phyloP scores from a whole-genome alignment of 1,140 invertebrate species.

The Vollenhovia emeryi region DNA sequence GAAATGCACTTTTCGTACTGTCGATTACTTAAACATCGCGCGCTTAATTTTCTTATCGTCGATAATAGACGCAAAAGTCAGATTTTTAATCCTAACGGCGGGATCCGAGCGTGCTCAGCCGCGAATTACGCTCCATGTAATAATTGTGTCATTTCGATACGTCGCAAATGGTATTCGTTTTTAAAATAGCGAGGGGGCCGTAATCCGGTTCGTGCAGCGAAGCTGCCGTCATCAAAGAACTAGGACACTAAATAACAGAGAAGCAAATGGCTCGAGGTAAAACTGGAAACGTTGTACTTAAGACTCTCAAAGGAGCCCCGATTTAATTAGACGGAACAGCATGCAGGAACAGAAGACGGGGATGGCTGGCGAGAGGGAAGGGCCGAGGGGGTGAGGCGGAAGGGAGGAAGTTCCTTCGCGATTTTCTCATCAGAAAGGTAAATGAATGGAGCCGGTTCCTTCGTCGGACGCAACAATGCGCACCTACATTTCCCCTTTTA shows the following conservation, averaged over 20 bases:
- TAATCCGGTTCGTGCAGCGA: constrained; percentile 28
- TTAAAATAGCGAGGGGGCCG: constrained; percentile 11
- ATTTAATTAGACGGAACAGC: constrained; percentile 72
- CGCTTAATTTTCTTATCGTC: not conserved
- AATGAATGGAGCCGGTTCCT: constrained; percentile 32
- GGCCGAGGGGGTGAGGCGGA: not conserved
- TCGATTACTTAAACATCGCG: not conserved
- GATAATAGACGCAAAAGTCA: not conserved
- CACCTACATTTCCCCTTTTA: constrained; percentile 43
- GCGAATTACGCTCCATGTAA: constrained; percentile 9
- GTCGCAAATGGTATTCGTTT: not conserved
- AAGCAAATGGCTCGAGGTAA: constrained; percentile 64
- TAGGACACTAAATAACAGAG: constrained; percentile 50
- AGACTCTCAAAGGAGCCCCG: constrained; percentile 59
- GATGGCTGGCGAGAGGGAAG: not conserved
- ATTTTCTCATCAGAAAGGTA: constrained; percentile 61
- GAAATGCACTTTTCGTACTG: not conserved
- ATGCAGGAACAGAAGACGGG: not conserved
- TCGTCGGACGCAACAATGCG: constrained; percentile 36
- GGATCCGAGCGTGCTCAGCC: not conserved
- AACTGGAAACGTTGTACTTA: constrained; percentile 64
- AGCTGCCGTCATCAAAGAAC: constrained; percentile 50
- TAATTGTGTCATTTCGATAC: not conserved
- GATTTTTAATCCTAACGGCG: not conserved
- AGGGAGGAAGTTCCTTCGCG: constrained; percentile 33